Percentiles rank a stretch among this genome's conserved stretches.
Conservation (phyloP, 2,113 vertebrate genomes). For the Mustelus asterias region DNA sequence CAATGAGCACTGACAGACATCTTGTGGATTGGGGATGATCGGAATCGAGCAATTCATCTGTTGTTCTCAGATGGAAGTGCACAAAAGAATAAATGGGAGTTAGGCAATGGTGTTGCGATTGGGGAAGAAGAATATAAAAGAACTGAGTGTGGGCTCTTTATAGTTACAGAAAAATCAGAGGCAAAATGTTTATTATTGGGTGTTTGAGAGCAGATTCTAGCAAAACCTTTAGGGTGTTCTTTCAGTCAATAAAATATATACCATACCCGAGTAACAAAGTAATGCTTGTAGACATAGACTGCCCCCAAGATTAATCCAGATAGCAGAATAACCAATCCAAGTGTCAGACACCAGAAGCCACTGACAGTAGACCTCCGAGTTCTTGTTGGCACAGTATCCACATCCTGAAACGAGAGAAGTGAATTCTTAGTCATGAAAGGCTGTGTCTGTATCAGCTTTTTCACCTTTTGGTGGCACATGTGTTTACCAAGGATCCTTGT, state of each 20-base stretch:
- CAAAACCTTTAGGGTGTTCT: background rate
- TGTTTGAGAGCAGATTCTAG: background rate
- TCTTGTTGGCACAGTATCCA: constrained; percentile 50
- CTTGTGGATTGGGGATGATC: background rate
- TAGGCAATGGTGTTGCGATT: background rate
- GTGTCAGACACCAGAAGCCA: constrained; percentile 78
- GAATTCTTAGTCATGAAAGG: background rate
- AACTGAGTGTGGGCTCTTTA: background rate
- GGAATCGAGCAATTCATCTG: background rate
- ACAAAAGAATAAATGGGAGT: background rate
- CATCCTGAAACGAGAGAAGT: constrained; percentile 52
- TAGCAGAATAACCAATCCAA: constrained; percentile 77
- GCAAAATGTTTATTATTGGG: background rate
- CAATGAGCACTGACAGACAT: background rate
- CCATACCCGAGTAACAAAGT: constrained; percentile 82
- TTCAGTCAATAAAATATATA: constrained; percentile 45
- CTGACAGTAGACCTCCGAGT: constrained; percentile 64
- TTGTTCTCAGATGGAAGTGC: background rate
- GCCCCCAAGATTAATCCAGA: constrained; percentile 80
- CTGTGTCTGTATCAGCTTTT: too few relatives aligned
- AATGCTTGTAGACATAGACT: constrained; percentile 85
- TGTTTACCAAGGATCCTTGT: background rate
- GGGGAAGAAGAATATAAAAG: background rate
- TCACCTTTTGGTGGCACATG: background rate
- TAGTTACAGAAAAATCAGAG: background rate